Base-by-base conservation (phyloP, 2,888 invertebrate genomes). In the Gymnosoma rotundatum region DNA sequence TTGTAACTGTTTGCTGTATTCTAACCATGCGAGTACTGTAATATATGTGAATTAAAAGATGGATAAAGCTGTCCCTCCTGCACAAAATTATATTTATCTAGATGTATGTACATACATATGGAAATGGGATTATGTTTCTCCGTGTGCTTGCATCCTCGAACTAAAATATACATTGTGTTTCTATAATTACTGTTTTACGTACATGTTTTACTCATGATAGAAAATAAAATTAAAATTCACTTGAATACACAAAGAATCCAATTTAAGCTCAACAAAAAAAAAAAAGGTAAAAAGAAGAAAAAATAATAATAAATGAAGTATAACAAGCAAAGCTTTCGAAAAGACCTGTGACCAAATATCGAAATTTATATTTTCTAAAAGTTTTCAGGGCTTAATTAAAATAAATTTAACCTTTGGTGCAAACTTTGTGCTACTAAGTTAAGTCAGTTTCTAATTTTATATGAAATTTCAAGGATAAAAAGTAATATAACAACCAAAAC, bases 191-290 rank as follows among this genome's bases (percentile, higher is more conserved):
- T 58, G 32, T 48, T 42, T 32, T 25, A 14, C 18, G 45, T 45
- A 25, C 25, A 25, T 25, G 25, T 32, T 7, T 20, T 42, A 38
- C 1, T 32, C 18, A 70, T 9, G 32, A 25, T 21, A 64, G 63
- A 78, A 54, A 78, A 63, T 64, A 70, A 70, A 70, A 70, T 63
- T 70, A 63, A 78, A 78, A 72, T 63, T 64, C 64, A 56, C 63
- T 78, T 72, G 54, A 78, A 54, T 69, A 78, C 78, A 78, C 78
- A 70, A 58, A 64, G 45, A 78, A 70, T 64, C 36, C 54, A 72
- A 78, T 70, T 78, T 64, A 70, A 56, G 25, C 25, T 54, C 3
- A 78, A 54, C 45, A 25, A 63, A 25, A 6, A 54, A 63, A 63
- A n/a, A 18, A 54, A 25, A 10, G 63, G 52, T 21, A 2, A 25